These are phyloP conservation scores for Leucosticte australis DNA, from an alignment of 2,113 vertebrate species.

Conservation along the genomic window DNA sequence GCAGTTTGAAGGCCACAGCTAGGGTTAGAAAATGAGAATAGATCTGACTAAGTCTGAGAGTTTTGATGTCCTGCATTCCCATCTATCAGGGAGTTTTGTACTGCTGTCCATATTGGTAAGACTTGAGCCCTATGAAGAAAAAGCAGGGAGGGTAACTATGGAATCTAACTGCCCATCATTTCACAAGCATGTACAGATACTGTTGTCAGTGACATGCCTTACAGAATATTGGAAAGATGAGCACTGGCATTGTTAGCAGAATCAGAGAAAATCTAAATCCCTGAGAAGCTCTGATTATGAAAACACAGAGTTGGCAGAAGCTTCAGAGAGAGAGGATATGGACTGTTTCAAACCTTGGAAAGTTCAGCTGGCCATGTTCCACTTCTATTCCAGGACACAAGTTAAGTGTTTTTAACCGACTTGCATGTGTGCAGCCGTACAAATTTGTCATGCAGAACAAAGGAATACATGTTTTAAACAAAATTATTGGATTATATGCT, in stretches of 20 bases:
- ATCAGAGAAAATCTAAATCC: slow-evolving; percentile 50
- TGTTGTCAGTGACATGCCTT: not conserved
- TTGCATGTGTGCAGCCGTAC: slow-evolving; percentile 12
- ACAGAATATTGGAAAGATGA: not conserved
- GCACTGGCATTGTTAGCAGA: not conserved
- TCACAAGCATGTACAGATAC: not conserved
- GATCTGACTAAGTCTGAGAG: not conserved
- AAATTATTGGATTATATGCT: slow-evolving; percentile 37
- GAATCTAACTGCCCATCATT: not conserved
- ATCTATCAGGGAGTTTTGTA: not conserved
- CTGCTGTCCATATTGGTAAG: fast-evolving
- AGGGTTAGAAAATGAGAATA: not conserved
- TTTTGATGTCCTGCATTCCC: not conserved
- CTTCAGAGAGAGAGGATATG: slow-evolving; percentile 65
- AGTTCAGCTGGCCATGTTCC: slow-evolving; percentile 47
- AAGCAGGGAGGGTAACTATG: not conserved
- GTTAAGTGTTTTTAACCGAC: slow-evolving; percentile 51
- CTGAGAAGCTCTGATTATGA: slow-evolving; percentile 52
- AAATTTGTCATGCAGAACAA: slow-evolving; percentile 52
- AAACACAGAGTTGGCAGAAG: slow-evolving; percentile 58
- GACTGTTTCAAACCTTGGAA: slow-evolving; percentile 56
- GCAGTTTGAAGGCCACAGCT: not conserved
- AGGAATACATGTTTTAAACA: slow-evolving; percentile 46
- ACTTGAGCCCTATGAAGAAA: not conserved
- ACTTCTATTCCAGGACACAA: slow-evolving; percentile 52